Evolutionary conservation across 1,140 invertebrate species (phyloP), one percentile per base, ranked within the genome.

Genomic region (Lordiphosa collinella): DNA sequence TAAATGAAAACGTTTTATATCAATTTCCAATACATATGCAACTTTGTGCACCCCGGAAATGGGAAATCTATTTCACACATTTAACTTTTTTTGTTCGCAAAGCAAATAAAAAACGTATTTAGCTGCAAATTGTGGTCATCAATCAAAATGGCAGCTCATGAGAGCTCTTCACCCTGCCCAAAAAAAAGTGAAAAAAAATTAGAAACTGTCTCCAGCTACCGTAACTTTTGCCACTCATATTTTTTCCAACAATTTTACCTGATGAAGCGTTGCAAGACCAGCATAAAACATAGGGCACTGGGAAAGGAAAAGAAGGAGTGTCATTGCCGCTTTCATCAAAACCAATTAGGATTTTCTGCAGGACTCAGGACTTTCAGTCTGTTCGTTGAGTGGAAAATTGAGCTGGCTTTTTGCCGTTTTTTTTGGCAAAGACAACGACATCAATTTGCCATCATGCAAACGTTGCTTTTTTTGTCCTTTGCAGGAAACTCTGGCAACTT

Each of bases 21-120:
- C 49, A 63, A 64, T 37, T 52, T 43, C 16, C 55, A 55, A 35
- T 41, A 47, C 25, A 8, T 29, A 29, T 29, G 25, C 7, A 29
- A 29, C 49, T 31, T 48, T 32, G 36, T 51, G 41, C 59, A 44
- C 35, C 49, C 74, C 74, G 74, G 70, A 74, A 74, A 55, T 61
- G 60, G 18, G 52, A 48, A 47, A 36, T 10, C 55, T 44, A 66
- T 56, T 71, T 75, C 46, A 58, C 63, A 57, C 44, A 66, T 58
- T 44, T 13, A 41, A 44, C 52, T 16, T 29, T 29, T 44, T 54
- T 54, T 40, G 52, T 40, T 44, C 31, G 52, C 34, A 40, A 57
- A 74, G 72, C 76, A 84, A 73, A 84, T 84, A 82, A 84, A 82
- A 84, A 84, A 78, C 72, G 67, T 84, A 84, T 84, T 84, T 84